These are phyloP conservation scores for Tadarida brasiliensis DNA, from an alignment of 2,797 vertebrate species.

Conservation along the genomic window DNA sequence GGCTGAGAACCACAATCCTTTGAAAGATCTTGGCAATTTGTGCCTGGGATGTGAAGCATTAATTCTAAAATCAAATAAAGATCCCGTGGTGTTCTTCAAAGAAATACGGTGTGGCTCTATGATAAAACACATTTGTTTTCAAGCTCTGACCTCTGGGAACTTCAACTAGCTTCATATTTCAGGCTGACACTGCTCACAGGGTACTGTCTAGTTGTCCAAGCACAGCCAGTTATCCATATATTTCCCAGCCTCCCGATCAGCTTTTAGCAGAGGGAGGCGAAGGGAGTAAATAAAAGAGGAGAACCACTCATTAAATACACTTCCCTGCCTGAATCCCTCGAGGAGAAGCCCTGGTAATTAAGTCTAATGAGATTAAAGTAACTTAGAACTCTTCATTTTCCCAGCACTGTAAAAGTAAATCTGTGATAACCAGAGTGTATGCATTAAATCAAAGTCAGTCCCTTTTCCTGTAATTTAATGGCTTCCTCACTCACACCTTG, in stretches of 20 bases:
- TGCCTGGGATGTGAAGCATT: slow-evolving; percentile 68
- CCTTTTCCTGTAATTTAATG: neutral
- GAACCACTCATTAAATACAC: slow-evolving; percentile 84
- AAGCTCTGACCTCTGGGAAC: slow-evolving; percentile 60
- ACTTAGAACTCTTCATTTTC: slow-evolving; percentile 85
- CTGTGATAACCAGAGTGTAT: slow-evolving; percentile 47
- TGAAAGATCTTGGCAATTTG: slow-evolving; percentile 63
- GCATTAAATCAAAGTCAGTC: slow-evolving; percentile 25
- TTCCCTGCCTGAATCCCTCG: slow-evolving; percentile 73
- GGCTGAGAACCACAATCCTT: slow-evolving; percentile 36
- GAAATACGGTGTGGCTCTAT: slow-evolving; percentile 57
- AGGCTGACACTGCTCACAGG: slow-evolving; percentile 60
- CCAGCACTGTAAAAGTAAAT: slow-evolving; percentile 78
- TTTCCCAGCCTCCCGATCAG: slow-evolving; percentile 72
- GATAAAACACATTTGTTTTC: slow-evolving; percentile 65
- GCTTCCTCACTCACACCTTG: neutral
- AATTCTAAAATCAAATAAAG: slow-evolving; percentile 76
- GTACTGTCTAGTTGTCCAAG: slow-evolving; percentile 69
- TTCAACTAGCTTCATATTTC: slow-evolving; percentile 50
- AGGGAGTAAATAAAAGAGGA: slow-evolving; percentile 62
- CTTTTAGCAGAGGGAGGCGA: slow-evolving; percentile 68
- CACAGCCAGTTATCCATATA: slow-evolving; percentile 30
- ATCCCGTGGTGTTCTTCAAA: slow-evolving; percentile 65
- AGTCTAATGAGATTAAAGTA: slow-evolving; percentile 88
- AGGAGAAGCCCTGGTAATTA: slow-evolving; percentile 87